Evolutionary conservation across 2,888 invertebrate species (phyloP).

Genomic region (Tinea pellionella): DNA sequence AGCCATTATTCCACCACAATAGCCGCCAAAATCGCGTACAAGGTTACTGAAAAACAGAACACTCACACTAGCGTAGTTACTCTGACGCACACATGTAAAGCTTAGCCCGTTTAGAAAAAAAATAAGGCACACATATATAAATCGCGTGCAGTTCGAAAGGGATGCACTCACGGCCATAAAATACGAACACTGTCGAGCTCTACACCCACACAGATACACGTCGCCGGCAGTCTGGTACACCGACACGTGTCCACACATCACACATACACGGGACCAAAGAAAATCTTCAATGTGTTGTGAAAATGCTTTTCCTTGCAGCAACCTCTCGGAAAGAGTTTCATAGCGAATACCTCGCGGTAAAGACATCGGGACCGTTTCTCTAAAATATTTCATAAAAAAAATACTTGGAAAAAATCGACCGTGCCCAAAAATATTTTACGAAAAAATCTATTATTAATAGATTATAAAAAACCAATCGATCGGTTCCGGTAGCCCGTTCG

Average conservation of each 20-base stretch:
- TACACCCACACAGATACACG: slow-evolving; percentile 27
- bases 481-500: slow-evolving; percentile 32
- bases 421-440: slow-evolving; percentile 17
- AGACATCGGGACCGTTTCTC: slow-evolving; percentile 56
- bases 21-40: slow-evolving; percentile 27
- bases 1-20: slow-evolving; percentile 20
- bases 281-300: slow-evolving; percentile 64
- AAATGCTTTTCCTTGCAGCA: slow-evolving; percentile 70
- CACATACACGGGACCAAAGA: slow-evolving; percentile 23
- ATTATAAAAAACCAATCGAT: slow-evolving; percentile 36
- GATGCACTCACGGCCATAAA: slow-evolving; percentile 70
- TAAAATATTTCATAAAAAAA: slow-evolving; percentile 28
- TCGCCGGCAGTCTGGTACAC: slow-evolving; percentile 37
- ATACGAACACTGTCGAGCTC: slow-evolving; percentile 41
- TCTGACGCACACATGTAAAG: slow-evolving; percentile 29
- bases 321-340: slow-evolving; percentile 69
- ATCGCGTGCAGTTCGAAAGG: slow-evolving; percentile 67
- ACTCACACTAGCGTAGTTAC: slow-evolving; percentile 42
- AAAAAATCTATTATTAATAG: slow-evolving; percentile 4
- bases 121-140: slow-evolving; percentile 66
- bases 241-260: slow-evolving; percentile 39
- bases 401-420: slow-evolving; percentile 12
- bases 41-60: slow-evolving; percentile 43
- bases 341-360: slow-evolving; percentile 71
- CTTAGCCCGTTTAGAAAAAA: slow-evolving; percentile 56